Conservation (phyloP, 2,113 vertebrate genomes). For the Peromyscus californicus region DNA sequence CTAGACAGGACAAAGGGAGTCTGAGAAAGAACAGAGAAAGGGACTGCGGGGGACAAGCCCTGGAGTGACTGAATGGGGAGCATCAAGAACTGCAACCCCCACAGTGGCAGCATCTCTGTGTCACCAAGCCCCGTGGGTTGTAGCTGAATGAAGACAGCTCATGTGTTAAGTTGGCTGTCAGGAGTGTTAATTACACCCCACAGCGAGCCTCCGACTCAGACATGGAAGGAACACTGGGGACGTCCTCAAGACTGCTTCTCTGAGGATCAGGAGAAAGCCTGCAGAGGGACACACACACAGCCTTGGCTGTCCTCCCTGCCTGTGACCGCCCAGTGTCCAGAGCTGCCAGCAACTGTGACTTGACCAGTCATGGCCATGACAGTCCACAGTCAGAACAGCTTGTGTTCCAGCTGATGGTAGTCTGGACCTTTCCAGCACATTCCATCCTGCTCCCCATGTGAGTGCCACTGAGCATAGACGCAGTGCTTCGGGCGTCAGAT, state of each 20-base stretch:
- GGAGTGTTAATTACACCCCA: constrained; percentile 82
- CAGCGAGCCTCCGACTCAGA: constrained; percentile 65
- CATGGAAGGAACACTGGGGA: constrained; percentile 19
- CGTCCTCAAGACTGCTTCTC: neutral
- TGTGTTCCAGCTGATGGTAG: neutral
- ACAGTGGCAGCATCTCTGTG: constrained; percentile 61
- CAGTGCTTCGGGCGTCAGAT: rapidly evolving
- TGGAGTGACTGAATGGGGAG: constrained; percentile 47
- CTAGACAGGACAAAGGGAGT: constrained; percentile 51
- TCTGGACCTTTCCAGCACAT: neutral
- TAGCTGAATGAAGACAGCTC: constrained; percentile 81
- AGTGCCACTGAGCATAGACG: neutral
- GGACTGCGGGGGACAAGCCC: constrained; percentile 72
- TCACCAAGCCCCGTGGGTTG: constrained; percentile 71
- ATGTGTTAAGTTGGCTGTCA: constrained; percentile 82
- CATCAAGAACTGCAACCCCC: neutral
- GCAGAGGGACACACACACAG: neutral
- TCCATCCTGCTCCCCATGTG: rapidly evolving
- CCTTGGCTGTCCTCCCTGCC: neutral
- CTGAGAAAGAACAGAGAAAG: neutral
- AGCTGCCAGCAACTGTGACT: neutral
- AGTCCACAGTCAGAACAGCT: neutral
- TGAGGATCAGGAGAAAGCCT: neutral
- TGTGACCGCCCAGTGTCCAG: neutral
- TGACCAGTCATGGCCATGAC: neutral